phyloP scores from a whole-genome alignment of 2,797 vertebrate genomes.

The Geotrypetes seraphini region DNA sequence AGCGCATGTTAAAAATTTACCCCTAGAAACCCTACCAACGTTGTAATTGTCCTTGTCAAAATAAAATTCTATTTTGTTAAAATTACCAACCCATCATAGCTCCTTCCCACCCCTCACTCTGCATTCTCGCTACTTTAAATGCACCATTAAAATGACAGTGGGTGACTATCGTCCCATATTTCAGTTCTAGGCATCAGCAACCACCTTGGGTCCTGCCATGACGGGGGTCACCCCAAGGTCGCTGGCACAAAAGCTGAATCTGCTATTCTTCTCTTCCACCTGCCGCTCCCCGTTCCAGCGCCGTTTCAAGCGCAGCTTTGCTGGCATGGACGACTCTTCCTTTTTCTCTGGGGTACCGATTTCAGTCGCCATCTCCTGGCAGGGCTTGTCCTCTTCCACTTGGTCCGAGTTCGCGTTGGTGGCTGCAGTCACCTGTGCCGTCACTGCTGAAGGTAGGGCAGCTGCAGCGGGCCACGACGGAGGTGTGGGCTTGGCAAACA shows the following conservation, averaged over 20 bases:
- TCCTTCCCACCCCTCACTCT: conserved; percentile 9
- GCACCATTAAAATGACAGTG: neutral
- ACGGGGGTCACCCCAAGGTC: conserved; percentile 3
- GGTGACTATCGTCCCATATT: neutral
- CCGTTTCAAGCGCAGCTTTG: conserved; percentile 55
- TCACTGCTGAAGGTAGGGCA: accelerated
- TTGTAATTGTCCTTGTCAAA: no score
- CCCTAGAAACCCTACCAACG: no score
- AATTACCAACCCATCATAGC: no score
- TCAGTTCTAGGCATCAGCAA: conserved; percentile 31
- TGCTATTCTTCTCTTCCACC: conserved; percentile 12
- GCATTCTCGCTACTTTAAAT: conserved; percentile 43
- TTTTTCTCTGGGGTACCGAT: neutral
- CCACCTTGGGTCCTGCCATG: conserved; percentile 12
- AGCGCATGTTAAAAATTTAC: no score
- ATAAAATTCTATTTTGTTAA: no score
- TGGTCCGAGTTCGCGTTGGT: conserved; percentile 17
- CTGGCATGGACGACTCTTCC: conserved; percentile 55
- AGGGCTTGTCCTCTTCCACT: neutral
- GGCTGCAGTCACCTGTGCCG: accelerated
- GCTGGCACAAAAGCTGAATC: conserved; percentile 27
- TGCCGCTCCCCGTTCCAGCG: conserved; percentile 50
- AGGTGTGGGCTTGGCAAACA: conserved; percentile 32
- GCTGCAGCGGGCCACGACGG: conserved; percentile 25
- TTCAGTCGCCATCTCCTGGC: neutral